phyloP scores from a whole-genome alignment of 2,888 invertebrate species.

The Morinoia aosen region DNA sequence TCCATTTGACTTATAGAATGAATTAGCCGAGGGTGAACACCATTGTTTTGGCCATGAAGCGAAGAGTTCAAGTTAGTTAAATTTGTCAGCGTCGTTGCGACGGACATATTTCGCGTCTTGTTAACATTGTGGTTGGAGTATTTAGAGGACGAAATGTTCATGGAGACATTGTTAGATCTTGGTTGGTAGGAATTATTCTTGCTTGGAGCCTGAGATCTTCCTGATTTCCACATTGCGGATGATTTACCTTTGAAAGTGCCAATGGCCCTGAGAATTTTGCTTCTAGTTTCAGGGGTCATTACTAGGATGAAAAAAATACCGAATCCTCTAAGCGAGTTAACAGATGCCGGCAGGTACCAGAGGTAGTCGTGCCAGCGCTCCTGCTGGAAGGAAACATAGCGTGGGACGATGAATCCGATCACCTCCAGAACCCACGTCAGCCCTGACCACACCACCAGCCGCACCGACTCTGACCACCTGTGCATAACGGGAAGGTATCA shows the following conservation, averaged over 20 bases:
- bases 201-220: neutral
- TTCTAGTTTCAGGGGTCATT: conserved; percentile 59
- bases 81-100: conserved; percentile 62
- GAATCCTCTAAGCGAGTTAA: conserved; percentile 63
- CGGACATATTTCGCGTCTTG: conserved; percentile 60
- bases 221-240: conserved; percentile 4
- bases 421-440: conserved; percentile 65
- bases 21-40: conserved; percentile 54
- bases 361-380: conserved; percentile 66
- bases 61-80: neutral
- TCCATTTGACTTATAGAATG: conserved; percentile 62
- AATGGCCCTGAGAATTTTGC: conserved; percentile 49
- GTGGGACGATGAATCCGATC: conserved; percentile 56
- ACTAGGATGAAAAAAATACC: conserved; percentile 65
- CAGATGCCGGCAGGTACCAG: conserved; percentile 63
- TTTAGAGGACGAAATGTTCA: conserved; percentile 1
- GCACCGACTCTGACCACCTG: conserved; percentile 64
- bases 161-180: neutral
- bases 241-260: conserved; percentile 18
- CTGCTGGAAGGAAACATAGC: conserved; percentile 57
- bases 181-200: neutral
- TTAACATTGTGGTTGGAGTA: neutral
- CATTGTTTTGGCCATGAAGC: neutral
- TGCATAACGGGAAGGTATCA: conserved; percentile 11
- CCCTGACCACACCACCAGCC: conserved; percentile 66